Conservation (phyloP, 2,797 vertebrate species). For the Hafferia zeledoni region DNA sequence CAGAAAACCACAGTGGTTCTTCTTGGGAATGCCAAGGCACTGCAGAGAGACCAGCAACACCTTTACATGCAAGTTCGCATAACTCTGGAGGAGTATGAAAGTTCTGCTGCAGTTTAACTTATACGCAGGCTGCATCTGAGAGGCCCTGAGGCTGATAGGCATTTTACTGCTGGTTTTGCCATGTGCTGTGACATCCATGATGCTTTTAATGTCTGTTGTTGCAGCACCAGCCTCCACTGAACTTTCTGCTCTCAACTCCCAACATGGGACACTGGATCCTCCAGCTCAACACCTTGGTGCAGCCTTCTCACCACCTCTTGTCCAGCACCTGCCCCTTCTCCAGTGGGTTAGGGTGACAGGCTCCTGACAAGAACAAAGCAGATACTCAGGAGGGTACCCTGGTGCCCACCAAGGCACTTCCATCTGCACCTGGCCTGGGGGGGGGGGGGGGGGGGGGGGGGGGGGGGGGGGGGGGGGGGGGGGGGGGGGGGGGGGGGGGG, state of each 20-base stretch:
- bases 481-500: too few species aligned
- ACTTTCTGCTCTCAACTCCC: neutral
- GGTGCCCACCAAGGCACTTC: neutral
- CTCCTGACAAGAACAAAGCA: neutral
- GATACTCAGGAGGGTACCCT: neutral
- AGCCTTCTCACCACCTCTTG: neutral
- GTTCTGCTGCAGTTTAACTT: neutral
- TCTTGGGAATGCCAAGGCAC: fast-evolving
- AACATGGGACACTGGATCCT: neutral
- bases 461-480: too few species aligned
- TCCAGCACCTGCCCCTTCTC: neutral
- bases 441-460: too few species aligned
- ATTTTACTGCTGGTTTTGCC: neutral
- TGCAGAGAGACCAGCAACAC: neutral
- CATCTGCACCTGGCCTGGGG: too few species aligned
- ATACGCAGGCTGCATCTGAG: neutral
- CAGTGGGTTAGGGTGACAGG: neutral
- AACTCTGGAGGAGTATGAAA: neutral
- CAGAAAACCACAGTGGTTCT: fast-evolving
- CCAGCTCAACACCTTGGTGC: fast-evolving
- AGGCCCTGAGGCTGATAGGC: neutral
- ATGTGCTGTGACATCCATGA: neutral
- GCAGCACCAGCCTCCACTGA: neutral
- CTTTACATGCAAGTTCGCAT: neutral
- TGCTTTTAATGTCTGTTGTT: neutral